Conservation (phyloP, 2,797 vertebrate species). For the Tiaroga cobitis region DNA sequence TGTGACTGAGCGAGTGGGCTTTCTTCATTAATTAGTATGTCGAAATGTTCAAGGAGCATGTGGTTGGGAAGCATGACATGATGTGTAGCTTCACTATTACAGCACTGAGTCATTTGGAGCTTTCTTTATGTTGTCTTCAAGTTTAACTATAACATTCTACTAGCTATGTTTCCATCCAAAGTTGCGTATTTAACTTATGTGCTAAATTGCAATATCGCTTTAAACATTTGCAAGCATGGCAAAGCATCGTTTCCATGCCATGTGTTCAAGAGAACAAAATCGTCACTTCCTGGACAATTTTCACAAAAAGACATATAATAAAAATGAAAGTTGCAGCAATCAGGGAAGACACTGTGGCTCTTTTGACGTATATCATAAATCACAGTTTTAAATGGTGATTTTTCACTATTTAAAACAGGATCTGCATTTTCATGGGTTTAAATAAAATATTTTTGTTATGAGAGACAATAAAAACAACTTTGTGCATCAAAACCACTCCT, state of each 20-base stretch:
- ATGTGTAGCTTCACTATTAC: background rate
- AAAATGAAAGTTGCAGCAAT: too few relatives aligned
- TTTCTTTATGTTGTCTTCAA: background rate
- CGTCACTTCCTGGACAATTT: too few relatives aligned
- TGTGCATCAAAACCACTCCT: too few relatives aligned
- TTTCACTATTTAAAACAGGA: background rate
- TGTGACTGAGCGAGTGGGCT: constrained; percentile 35
- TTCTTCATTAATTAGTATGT: background rate
- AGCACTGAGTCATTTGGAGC: background rate
- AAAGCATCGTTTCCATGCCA: too few relatives aligned
- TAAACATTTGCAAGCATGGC: background rate
- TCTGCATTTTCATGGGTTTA: background rate
- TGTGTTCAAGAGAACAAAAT: too few relatives aligned
- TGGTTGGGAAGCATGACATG: background rate
- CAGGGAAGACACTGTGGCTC: too few relatives aligned
- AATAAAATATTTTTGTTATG: background rate
- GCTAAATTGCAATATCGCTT: background rate
- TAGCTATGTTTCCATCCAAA: background rate
- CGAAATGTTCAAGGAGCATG: background rate
- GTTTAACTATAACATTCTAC: background rate
- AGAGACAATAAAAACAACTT: background rate
- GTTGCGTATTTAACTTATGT: background rate
- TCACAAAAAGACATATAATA: too few relatives aligned
- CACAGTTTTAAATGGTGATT: background rate
- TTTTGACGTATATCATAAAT: too few relatives aligned